A percentile compares a stretch with the other conserved stretches of the same genome.
Conservation (phyloP, 2,888 invertebrate genomes). For the Cybosia mesomella region DNA sequence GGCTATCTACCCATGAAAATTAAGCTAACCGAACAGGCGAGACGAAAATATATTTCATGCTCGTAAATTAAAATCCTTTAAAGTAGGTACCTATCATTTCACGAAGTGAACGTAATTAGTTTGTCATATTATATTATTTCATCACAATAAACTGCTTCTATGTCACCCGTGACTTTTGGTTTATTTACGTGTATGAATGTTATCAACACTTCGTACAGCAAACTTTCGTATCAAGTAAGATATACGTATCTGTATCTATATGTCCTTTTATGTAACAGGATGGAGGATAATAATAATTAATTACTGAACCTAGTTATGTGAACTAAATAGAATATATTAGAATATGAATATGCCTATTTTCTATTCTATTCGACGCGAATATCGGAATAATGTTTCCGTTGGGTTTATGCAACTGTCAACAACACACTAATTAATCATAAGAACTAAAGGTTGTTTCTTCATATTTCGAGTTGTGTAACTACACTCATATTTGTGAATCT, state of each 20-base stretch:
- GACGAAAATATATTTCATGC: constrained; percentile 14
- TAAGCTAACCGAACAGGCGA: too few species aligned
- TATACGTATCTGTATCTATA: constrained; percentile 28
- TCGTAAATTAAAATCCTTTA: constrained; percentile 10
- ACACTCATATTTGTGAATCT: neutral
- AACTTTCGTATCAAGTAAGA: constrained; percentile 22
- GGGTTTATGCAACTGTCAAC: constrained; percentile 36
- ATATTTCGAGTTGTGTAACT: neutral
- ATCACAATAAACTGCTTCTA: neutral
- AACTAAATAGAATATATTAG: constrained; percentile 54
- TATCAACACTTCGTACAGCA: constrained; percentile 32
- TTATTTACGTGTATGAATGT: constrained; percentile 21
- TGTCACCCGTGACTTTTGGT: constrained; percentile 2
- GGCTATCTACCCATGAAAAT: too few species aligned
- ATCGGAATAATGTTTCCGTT: constrained; percentile 42
- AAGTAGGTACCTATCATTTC: constrained; percentile 12
- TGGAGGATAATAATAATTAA: constrained; percentile 45
- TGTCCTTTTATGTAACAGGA: constrained; percentile 38
- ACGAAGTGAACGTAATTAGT: constrained; percentile 15
- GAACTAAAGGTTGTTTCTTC: constrained; percentile 1
- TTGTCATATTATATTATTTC: constrained; percentile 20
- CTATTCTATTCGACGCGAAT: constrained; percentile 42
- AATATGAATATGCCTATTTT: constrained; percentile 51
- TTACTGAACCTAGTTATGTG: constrained; percentile 45
- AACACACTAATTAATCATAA: constrained; percentile 31